Evolutionary conservation across 2,888 invertebrate genomes (phyloP), one percentile per base, ranked within the genome.

Genomic region (Erynnis tages): DNA sequence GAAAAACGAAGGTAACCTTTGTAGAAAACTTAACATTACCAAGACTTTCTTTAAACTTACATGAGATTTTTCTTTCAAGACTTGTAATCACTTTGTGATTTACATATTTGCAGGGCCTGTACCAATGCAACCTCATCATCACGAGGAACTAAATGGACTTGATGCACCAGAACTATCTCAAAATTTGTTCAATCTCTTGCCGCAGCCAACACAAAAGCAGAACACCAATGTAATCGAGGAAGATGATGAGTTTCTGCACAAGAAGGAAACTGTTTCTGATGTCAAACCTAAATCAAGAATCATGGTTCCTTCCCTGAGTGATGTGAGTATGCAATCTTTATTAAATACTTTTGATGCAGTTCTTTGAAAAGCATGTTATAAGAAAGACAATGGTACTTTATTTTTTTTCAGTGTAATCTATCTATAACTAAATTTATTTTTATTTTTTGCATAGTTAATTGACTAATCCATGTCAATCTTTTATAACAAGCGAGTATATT

Each of bases 221-320:
- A 79, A 72, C 49, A 62, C 65, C 29, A 52, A 57, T 4, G 58
- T 86, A 0, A 67, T 84, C 53, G 93, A 93, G 62, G 92, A 91
- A 57, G 92, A 93, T 61, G 93, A 93, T 71, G 92, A 93, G 58
- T 91, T 92, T 62, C 66, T 93, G 8, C 89, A 90, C 54, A 93
- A 93, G 65, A 93, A 91, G 60, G 91, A 89, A 56, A 71, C 69
- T 6, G 68, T 75, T 1, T 48, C 57, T 3, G 73, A 66, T 47
- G 71, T 80, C 56, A 90, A 78, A 76, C 87, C 83, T 58, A 87
- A 92, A 50, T 92, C 93, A 0, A 92, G 91, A 75, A 95, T 95
- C 58, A 90, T 90, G 32, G 91, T 94, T 43, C 94, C 94, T 1
- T 93, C 93, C 1, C 78, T 94, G 2, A 91, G 89, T 61, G 92